A percentile compares a stretch with the other conserved stretches of the same genome.
These are phyloP conservation scores for Caenorhabditis elegans DNA, from an alignment of 1,140 invertebrate genomes.

Conservation along the genomic window DNA sequence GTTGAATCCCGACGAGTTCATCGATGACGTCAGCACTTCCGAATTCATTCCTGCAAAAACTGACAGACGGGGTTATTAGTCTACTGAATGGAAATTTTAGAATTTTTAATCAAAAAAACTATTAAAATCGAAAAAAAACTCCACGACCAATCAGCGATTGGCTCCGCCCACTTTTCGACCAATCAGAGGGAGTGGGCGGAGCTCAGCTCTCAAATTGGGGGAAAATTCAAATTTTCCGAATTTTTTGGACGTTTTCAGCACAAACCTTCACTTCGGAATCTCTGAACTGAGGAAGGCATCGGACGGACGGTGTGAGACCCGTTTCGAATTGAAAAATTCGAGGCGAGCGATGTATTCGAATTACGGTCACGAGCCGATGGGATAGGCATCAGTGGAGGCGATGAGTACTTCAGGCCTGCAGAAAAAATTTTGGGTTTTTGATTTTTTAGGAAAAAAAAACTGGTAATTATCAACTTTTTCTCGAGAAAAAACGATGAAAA, in stretches of 20 bases:
- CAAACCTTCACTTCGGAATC: slow-evolving; percentile 40
- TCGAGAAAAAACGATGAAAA: not conserved
- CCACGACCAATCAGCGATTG: too few species aligned
- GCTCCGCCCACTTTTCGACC: too few species aligned
- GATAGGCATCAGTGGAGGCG: not conserved
- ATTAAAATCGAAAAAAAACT: too few species aligned
- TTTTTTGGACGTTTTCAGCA: too few species aligned
- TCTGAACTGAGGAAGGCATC: slow-evolving; percentile 27
- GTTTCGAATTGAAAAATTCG: not conserved
- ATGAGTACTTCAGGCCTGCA: not conserved
- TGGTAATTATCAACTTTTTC: too few species aligned
- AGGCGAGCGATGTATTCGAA: not conserved
- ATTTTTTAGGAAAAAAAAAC: too few species aligned
- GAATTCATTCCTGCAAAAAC: slow-evolving; percentile 23
- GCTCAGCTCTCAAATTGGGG: too few species aligned
- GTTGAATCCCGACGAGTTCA: slow-evolving; percentile 20
- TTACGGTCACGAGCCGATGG: not conserved
- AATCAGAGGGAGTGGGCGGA: too few species aligned
- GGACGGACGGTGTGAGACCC: not conserved
- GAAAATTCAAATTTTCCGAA: too few species aligned
- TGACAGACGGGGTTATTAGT: not conserved
- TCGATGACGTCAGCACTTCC: slow-evolving; percentile 3
- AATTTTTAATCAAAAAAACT: too few species aligned
- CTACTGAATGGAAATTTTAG: too few species aligned
- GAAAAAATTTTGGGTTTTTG: too few species aligned